phyloP scores from a whole-genome alignment of 2,113 vertebrate species.

The Dasypus novemcinctus region DNA sequence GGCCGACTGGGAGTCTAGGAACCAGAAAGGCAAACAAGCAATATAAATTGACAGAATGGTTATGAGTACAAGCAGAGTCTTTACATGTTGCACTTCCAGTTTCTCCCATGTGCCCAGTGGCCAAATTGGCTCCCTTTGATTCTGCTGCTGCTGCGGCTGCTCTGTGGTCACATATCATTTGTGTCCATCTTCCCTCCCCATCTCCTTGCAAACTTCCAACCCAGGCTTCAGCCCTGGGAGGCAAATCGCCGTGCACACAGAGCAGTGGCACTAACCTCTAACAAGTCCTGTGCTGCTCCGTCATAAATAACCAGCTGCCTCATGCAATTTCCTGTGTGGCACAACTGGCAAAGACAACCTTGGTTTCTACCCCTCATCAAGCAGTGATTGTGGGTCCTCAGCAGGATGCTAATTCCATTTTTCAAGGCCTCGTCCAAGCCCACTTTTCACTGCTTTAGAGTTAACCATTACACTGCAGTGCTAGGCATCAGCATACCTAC shows the following conservation, averaged over 20 bases:
- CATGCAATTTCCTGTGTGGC: neutral
- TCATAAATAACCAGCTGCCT: conserved; percentile 50
- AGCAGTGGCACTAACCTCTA: neutral
- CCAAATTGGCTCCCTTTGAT: neutral
- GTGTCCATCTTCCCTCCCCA: neutral
- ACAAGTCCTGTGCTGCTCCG: neutral
- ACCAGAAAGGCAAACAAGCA: conserved; percentile 40
- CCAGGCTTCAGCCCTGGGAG: neutral
- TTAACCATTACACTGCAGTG: neutral
- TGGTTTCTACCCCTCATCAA: conserved; percentile 8
- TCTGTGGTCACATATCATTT: no score
- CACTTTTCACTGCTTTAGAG: neutral
- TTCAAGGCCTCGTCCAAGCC: conserved; percentile 37
- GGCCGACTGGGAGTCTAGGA: neutral
- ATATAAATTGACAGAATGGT: neutral
- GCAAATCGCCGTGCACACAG: neutral
- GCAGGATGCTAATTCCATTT: conserved; percentile 52
- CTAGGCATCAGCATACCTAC: neutral
- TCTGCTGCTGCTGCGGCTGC: neutral
- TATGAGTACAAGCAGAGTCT: neutral
- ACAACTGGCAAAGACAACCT: conserved; percentile 27
- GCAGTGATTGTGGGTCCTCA: conserved; percentile 14
- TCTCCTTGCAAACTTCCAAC: neutral
- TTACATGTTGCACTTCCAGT: neutral
- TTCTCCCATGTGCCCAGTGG: neutral